Base-by-base conservation (phyloP, 2,113 vertebrate species). In the Xenopus borealis region DNA sequence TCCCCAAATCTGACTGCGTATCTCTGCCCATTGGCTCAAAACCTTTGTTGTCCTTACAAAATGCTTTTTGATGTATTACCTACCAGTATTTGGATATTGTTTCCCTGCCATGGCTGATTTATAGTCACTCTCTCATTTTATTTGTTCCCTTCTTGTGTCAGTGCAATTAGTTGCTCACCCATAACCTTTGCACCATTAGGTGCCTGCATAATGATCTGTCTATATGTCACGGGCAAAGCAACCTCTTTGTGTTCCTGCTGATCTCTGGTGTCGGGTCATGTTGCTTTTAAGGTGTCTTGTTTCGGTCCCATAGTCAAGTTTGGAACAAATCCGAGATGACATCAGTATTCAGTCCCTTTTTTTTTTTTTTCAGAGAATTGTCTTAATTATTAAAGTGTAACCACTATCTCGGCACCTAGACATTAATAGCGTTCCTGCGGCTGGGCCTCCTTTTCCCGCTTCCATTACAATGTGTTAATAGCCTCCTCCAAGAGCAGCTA, bases 311-410 rank as follows among this genome's bases (percentile, higher is more conserved):
- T 75, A 50, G 40, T 62, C 65, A 69, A 64, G 20, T 53, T 45
- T 64, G 66, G 61, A 80, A 73, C 68, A 69, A 20, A 62, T 57
- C 77, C 73, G 76, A 47, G 57, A 79, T 23, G 65, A 64, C 45
- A 78, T 82, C 73, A 83, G 81, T 84, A 82, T 80, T 82, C 74
- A 84, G 50, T 19, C 75, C 68, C 17, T 18, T 44, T 63, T 53
- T 27, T 63, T 53, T 27, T 68, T 75, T 50, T 12, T 65, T 74
- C 59, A 74, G 58, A 30, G 23, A 67, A 61, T 71, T 17, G 63
- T 80, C 20, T 82, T 69, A 79, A 83, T 84, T 73, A 79, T 79
- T 83, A 30, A 81, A 71, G 7, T 61, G 14, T 64, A 46, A 57
- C 20, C 57, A 55, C 78, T 66, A 69, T 58, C 65, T 72, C 78